These are phyloP conservation scores for Myanophis thanlyinensis DNA, from an alignment of 2,113 vertebrate genomes.

Conservation along the genomic window DNA sequence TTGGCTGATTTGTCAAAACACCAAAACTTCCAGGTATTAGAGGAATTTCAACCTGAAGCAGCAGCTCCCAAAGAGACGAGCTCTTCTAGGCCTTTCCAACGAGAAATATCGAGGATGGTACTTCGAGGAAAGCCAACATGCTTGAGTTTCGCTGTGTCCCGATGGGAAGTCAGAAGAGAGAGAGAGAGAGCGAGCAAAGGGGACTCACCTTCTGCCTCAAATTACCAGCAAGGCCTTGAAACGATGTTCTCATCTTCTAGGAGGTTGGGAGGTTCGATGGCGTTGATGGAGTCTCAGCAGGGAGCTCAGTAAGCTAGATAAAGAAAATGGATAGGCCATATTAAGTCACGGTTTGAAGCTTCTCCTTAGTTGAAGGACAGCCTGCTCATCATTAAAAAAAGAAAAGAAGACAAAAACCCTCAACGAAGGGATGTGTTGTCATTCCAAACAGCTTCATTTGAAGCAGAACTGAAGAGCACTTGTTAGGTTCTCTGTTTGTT, in stretches of 20 bases:
- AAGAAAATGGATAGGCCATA: background rate
- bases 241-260: background rate
- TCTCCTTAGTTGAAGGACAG: background rate
- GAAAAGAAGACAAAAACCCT: background rate
- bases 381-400: background rate
- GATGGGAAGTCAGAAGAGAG: background rate
- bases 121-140: background rate
- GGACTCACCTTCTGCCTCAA: background rate
- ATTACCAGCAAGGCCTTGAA: background rate
- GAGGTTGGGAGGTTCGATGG: background rate
- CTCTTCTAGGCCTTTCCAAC: background rate
- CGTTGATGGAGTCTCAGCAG: background rate
- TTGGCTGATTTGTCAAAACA: background rate
- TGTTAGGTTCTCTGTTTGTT: background rate
- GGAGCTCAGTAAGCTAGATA: background rate
- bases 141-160: background rate
- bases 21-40: background rate
- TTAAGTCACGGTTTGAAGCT: background rate
- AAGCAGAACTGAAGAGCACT: background rate
- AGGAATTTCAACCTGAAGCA: background rate
- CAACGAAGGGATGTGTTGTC: background rate
- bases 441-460: conserved; percentile 30
- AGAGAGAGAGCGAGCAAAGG: too few relatives aligned
- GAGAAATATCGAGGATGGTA: background rate
- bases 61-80: background rate